Conservation (phyloP, 2,888 invertebrate genomes). For the Drosophila pseudotakahashii region DNA sequence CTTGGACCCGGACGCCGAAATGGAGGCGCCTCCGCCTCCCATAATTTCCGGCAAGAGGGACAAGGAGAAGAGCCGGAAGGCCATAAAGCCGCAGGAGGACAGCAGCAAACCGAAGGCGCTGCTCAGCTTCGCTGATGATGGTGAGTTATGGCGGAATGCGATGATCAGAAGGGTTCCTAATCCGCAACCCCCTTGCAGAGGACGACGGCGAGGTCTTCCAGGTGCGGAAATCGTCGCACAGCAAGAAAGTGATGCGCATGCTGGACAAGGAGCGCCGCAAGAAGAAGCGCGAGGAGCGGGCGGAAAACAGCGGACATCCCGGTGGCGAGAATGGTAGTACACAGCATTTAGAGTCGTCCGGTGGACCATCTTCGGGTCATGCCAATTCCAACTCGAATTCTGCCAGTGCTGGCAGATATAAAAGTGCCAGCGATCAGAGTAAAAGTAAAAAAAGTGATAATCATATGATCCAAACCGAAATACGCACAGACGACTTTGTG, state of each 20-base stretch:
- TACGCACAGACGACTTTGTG: conserved; percentile 89
- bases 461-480: conserved; percentile 87
- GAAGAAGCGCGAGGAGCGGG: conserved; percentile 80
- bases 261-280: conserved; percentile 90
- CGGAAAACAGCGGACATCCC: conserved; percentile 49
- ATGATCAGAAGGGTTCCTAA: not conserved
- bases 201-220: conserved; percentile 96
- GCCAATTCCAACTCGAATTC: conserved; percentile 22
- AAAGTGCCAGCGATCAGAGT: conserved; percentile 66
- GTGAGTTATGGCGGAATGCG: conserved; percentile 77
- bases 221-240: conserved; percentile 97
- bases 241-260: conserved; percentile 94
- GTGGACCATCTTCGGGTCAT: conserved; percentile 49
- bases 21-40: conserved; percentile 62
- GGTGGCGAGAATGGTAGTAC: conserved; percentile 67
- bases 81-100: conserved; percentile 76
- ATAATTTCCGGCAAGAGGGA: conserved; percentile 59
- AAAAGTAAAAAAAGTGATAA: conserved; percentile 85
- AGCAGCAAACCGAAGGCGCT: conserved; percentile 85
- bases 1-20: conserved; percentile 80
- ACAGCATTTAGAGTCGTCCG: conserved; percentile 72
- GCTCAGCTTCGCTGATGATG: conserved; percentile 93
- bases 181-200: conserved; percentile 79
- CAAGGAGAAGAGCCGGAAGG: conserved; percentile 62
- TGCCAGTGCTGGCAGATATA: conserved; percentile 62